Percentiles rank a stretch among this genome's conserved stretches.
Evolutionary conservation across 2,797 vertebrate species (phyloP).

Genomic region (Aulostomus chinensis): DNA sequence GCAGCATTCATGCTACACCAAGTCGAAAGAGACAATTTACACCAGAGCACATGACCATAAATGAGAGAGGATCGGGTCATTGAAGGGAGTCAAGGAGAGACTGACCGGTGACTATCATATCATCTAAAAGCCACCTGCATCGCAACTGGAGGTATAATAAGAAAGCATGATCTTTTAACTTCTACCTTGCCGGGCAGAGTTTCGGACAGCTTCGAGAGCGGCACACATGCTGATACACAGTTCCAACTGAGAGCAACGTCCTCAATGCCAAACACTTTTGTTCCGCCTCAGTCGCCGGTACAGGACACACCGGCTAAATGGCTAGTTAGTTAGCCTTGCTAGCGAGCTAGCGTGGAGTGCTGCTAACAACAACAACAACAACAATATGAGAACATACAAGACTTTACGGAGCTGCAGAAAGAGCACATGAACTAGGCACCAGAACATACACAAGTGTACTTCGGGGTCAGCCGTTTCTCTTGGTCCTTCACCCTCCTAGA

Average conservation of each 20-base stretch:
- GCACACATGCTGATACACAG: not conserved
- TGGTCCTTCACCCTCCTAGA: conserved; percentile 75
- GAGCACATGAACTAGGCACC: conserved; percentile 8
- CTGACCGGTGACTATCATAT: too few relatives aligned
- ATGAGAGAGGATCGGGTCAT: too few relatives aligned
- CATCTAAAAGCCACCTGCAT: too few relatives aligned
- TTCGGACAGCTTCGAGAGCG: conserved; percentile 19
- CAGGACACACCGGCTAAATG: conserved; percentile 20
- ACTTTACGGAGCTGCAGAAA: conserved; percentile 2
- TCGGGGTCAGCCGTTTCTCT: conserved; percentile 73
- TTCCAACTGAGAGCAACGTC: conserved; percentile 2
- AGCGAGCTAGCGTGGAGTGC: conserved; percentile 50
- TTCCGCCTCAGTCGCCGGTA: conserved; percentile 18
- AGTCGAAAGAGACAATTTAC: too few relatives aligned
- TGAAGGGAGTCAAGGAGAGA: too few relatives aligned
- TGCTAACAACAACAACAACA: conserved; percentile 43
- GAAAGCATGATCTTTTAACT: not conserved
- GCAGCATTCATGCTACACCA: too few relatives aligned
- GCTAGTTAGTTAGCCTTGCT: conserved; percentile 55
- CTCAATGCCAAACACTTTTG: conserved; percentile 35
- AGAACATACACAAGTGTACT: conserved; percentile 79
- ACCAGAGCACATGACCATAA: too few relatives aligned
- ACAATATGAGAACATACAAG: conserved; percentile 4
- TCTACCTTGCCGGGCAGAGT: too few relatives aligned
- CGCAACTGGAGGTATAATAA: not conserved